Evolutionary conservation across 2,797 vertebrate species (phyloP).

Genomic region (Lacerta agilis): DNA sequence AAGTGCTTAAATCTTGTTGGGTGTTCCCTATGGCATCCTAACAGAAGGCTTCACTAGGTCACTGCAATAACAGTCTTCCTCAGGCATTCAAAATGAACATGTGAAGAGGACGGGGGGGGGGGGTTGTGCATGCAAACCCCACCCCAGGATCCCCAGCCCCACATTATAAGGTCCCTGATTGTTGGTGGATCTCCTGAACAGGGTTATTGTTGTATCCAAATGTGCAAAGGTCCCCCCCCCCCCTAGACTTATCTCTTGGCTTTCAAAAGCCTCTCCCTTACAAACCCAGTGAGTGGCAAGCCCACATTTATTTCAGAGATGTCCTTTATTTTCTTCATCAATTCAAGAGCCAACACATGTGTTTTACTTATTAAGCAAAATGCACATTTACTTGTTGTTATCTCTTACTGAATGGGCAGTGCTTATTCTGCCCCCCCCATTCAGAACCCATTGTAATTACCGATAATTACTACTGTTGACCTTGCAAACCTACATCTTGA

Average conservation of each 20-base stretch:
- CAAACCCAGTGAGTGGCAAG: neutral
- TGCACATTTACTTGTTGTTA: conserved; percentile 37
- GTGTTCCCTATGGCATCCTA: neutral
- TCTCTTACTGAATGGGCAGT: conserved; percentile 43
- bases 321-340: neutral
- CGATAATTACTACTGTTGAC: conserved; percentile 43
- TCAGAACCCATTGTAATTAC: conserved; percentile 42
- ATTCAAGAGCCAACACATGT: conserved; percentile 16
- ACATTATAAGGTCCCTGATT: no score
- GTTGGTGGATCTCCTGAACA: no score
- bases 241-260: neutral
- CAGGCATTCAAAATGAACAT: neutral
- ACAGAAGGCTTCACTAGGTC: neutral
- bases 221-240: no score
- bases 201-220: neutral
- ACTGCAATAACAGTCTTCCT: neutral
- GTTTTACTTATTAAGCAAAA: conserved; percentile 47
- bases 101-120: no score
- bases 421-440: conserved; percentile 14
- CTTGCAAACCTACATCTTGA: conserved; percentile 48
- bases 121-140: no score
- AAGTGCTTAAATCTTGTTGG: neutral
- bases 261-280: neutral
- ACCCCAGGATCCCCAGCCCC: no score
- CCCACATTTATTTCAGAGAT: neutral